Evolutionary conservation across 2,797 vertebrate genomes (phyloP).

Genomic region (Catostomus latipinnis): DNA sequence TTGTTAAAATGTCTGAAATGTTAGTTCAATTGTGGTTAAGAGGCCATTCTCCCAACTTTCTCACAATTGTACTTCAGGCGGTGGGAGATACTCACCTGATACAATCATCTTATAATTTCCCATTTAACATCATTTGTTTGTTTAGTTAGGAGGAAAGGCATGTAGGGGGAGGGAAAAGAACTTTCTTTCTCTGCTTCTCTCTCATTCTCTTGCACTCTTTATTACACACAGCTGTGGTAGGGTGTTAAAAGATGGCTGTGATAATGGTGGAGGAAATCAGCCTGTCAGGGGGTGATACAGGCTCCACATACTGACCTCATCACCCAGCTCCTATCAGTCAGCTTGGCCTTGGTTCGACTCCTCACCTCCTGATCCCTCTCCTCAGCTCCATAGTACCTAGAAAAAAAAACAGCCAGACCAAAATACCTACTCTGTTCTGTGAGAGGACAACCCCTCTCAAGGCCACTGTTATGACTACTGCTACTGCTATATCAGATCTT

Average conservation of each 20-base stretch:
- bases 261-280: conserved; percentile 76
- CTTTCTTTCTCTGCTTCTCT: conserved; percentile 62
- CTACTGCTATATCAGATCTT: neutral
- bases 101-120: conserved; percentile 28
- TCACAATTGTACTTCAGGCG: neutral
- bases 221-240: conserved; percentile 90
- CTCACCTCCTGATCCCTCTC: conserved; percentile 89
- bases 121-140: conserved; percentile 13
- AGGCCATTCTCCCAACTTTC: conserved; percentile 21
- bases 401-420: conserved; percentile 37
- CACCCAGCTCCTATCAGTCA: conserved; percentile 91
- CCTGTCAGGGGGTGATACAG: conserved; percentile 48
- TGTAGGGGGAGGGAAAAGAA: conserved; percentile 1
- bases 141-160: conserved; percentile 26
- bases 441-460: neutral
- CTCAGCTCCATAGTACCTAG: conserved; percentile 63
- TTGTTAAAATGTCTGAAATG: conserved; percentile 22
- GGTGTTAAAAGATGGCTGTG: conserved; percentile 87
- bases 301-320: conserved; percentile 87
- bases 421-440: conserved; percentile 18
- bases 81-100: conserved; percentile 15
- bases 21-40: conserved; percentile 13
- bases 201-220: conserved; percentile 53
- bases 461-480: neutral
- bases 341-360: conserved; percentile 92